A percentile compares a stretch with the other conserved stretches of the same genome.
phyloP scores from a whole-genome alignment of 2,113 vertebrate genomes.

The Nesoenas mayeri region DNA sequence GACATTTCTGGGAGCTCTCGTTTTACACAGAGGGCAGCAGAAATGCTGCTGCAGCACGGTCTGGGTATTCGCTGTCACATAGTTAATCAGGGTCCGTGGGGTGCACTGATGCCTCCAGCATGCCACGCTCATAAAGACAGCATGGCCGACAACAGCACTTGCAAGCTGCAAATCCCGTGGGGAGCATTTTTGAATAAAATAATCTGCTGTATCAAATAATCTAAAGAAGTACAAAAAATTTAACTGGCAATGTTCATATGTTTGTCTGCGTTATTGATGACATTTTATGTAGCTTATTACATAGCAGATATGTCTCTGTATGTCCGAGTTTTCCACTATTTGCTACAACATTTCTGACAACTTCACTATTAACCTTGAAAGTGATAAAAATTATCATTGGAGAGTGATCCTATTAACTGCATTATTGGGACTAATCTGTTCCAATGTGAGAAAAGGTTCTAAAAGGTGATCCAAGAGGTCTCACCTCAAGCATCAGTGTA shows the following conservation, averaged over 20 bases:
- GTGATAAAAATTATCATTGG: neutral
- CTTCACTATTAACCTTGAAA: neutral
- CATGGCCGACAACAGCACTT: neutral
- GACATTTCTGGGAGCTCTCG: constrained; percentile 45
- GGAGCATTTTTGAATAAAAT: neutral
- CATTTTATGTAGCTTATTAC: neutral
- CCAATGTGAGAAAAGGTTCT: neutral
- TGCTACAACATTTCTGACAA: neutral
- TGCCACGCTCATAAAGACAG: neutral
- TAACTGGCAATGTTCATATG: neutral
- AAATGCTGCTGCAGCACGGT: constrained; percentile 25
- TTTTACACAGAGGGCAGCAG: constrained; percentile 55
- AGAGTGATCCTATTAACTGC: neutral
- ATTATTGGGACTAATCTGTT: neutral
- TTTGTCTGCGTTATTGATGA: neutral
- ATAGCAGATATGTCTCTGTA: neutral
- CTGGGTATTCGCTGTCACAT: constrained; percentile 11
- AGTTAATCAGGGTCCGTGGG: neutral
- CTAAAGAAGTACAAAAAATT: neutral
- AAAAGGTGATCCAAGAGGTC: neutral
- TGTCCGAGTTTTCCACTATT: neutral
- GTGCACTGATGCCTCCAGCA: neutral
- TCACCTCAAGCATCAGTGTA: neutral
- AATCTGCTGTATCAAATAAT: neutral
- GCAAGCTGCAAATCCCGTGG: constrained; percentile 8